phyloP scores from a whole-genome alignment of 1,140 invertebrate genomes.

The Drosophila fuyamai region DNA sequence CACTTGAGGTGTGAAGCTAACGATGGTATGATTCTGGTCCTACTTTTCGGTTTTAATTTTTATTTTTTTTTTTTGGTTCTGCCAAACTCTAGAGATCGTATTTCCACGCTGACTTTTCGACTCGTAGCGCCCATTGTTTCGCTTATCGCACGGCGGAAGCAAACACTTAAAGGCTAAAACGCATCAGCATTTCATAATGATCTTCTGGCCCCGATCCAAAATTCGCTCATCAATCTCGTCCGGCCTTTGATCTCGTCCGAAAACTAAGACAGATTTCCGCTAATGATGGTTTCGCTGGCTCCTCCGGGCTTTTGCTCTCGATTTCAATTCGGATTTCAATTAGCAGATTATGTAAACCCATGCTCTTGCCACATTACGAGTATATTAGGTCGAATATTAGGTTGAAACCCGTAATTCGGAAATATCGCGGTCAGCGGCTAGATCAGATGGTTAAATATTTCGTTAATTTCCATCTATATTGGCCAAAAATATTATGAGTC shows the following conservation, averaged over 20 bases:
- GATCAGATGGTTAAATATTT: background rate
- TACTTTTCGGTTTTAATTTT: conserved; percentile 1
- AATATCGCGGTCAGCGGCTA: background rate
- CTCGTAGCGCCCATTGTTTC: conserved; percentile 17
- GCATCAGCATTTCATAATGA: conserved; percentile 29
- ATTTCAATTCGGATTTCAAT: conserved; percentile 27
- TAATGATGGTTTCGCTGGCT: conserved; percentile 32
- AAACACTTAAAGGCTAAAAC: conserved; percentile 48
- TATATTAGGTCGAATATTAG: background rate
- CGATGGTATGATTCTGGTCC: conserved; percentile 52
- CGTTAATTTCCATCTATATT: background rate
- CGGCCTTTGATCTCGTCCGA: conserved; percentile 49
- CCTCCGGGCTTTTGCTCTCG: conserved; percentile 39
- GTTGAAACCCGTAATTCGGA: background rate
- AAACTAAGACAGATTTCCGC: conserved; percentile 47
- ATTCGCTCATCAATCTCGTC: conserved; percentile 38
- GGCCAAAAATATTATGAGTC: no score
- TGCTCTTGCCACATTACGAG: background rate
- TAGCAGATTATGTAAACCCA: conserved; percentile 19
- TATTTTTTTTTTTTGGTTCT: background rate
- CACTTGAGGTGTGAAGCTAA: conserved; percentile 71
- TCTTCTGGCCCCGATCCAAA: conserved; percentile 40
- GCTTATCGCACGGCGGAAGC: conserved; percentile 43
- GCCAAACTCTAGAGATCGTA: conserved; percentile 25
- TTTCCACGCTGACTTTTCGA: conserved; percentile 48